Evolutionary conservation across 2,888 invertebrate species (phyloP).

Genomic region (Rhingia rostrata): DNA sequence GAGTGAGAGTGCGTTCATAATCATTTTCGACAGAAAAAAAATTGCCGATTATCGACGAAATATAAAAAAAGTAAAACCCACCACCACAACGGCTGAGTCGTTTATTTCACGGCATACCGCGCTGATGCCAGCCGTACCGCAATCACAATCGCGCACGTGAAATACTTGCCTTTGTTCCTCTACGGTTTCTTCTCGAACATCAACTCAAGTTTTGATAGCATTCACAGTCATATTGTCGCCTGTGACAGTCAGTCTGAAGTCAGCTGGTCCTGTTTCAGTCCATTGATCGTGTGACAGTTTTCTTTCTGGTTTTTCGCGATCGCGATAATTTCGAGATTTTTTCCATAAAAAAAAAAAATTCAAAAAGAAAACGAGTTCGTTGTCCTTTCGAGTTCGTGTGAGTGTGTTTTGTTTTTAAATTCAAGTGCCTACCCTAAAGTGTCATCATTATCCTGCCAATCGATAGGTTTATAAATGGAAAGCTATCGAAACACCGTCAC

Average conservation of each 20-base stretch:
- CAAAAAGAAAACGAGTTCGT: constrained; percentile 40
- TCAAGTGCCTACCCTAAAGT: neutral
- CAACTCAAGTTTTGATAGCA: constrained; percentile 9
- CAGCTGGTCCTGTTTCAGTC: constrained; percentile 11
- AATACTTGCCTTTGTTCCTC: constrained; percentile 52
- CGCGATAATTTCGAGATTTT: constrained; percentile 16
- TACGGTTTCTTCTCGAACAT: neutral
- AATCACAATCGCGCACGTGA: constrained; percentile 39
- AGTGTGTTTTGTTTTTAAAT: neutral
- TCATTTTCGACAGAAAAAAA: neutral
- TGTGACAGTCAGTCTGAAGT: neutral
- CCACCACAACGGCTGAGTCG: constrained; percentile 29
- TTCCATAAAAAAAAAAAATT: constrained; percentile 3
- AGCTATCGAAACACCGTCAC: constrained; percentile 19
- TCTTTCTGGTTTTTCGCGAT: constrained; percentile 27
- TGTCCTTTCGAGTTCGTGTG: constrained; percentile 27
- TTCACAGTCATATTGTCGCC: neutral
- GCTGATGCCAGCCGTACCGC: constrained; percentile 15
- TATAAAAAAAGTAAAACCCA: constrained; percentile 55
- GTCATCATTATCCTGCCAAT: constrained; percentile 26
- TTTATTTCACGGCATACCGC: constrained; percentile 42
- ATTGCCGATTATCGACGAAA: constrained; percentile 1
- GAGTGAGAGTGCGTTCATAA: constrained; percentile 38
- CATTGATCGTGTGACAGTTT: constrained; percentile 46
- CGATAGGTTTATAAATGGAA: constrained; percentile 50